Conservation (phyloP, 2,113 vertebrate species). For the Varanus komodoensis region DNA sequence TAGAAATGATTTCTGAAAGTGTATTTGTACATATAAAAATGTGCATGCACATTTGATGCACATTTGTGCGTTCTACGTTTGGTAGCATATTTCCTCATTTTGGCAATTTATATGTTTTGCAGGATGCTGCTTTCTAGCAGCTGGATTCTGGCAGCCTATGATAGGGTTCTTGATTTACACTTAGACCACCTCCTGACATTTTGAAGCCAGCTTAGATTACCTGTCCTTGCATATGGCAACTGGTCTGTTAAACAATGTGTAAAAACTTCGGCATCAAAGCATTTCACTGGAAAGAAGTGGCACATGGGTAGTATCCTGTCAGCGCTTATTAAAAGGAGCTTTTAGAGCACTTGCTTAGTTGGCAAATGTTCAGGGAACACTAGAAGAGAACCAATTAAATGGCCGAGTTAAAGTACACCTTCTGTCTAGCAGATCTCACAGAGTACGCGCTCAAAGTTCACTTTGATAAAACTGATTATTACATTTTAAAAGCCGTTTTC, state of each 20-base stretch:
- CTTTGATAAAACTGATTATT: neutral
- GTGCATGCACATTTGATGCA: too few relatives aligned
- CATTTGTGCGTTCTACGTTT: too few relatives aligned
- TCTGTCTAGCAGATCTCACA: neutral
- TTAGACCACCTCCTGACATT: rapidly evolving
- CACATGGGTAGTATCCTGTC: neutral
- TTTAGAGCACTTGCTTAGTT: neutral
- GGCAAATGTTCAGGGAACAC: neutral
- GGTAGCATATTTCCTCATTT: too few relatives aligned
- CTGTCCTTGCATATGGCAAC: too few relatives aligned
- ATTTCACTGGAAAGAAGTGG: neutral
- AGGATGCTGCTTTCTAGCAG: neutral
- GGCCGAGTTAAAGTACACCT: slow-evolving; percentile 25
- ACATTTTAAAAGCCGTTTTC: neutral
- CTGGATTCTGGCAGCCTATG: neutral
- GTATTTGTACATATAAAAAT: too few relatives aligned
- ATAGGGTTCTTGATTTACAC: slow-evolving; percentile 19
- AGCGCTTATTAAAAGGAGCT: neutral
- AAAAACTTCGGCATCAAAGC: neutral
- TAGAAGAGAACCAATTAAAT: neutral
- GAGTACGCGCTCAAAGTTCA: neutral
- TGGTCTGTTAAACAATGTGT: too few relatives aligned
- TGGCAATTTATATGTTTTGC: neutral
- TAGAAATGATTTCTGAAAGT: too few relatives aligned
- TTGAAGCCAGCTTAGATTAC: neutral